phyloP scores from a whole-genome alignment of 2,888 invertebrate genomes.

The Asteroscopus sphinx region DNA sequence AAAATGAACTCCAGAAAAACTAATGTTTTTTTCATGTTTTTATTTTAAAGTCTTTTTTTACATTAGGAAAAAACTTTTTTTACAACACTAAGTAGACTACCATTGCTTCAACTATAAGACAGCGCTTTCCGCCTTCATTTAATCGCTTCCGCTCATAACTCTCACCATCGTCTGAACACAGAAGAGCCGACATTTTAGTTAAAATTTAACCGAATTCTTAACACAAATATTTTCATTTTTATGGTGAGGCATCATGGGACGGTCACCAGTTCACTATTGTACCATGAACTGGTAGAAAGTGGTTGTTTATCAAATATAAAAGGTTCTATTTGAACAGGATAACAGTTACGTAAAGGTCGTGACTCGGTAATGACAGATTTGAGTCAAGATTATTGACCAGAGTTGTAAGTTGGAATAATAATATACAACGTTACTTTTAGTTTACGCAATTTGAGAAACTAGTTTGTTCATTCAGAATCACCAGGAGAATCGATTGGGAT shows the following conservation, averaged over 20 bases:
- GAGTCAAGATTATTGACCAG: constrained; percentile 1
- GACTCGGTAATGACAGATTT: constrained; percentile 3
- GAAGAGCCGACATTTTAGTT: constrained; percentile 64
- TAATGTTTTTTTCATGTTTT: too few species aligned
- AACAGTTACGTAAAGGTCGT: constrained; percentile 27
- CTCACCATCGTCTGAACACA: constrained; percentile 37
- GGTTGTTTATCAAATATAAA: constrained; percentile 44
- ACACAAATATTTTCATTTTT: constrained; percentile 81
- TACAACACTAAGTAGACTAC: background rate
- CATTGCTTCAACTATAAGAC: too few species aligned
- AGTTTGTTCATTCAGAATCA: too few species aligned
- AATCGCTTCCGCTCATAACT: constrained; percentile 18
- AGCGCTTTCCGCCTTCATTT: accelerated
- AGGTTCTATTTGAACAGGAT: constrained; percentile 43
- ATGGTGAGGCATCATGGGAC: constrained; percentile 64
- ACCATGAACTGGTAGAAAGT: constrained; percentile 20
- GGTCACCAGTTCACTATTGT: constrained; percentile 17
- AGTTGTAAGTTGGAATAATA: background rate
- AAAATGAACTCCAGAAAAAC: too few species aligned
- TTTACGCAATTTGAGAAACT: too few species aligned
- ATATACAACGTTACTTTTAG: too few species aligned
- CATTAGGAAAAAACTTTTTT: too few species aligned
- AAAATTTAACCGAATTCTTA: constrained; percentile 76
- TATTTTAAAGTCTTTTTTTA: too few species aligned
- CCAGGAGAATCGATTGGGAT: too few species aligned